Evolutionary conservation across 2,113 vertebrate species (phyloP).

Genomic region (Falco punctatus): DNA sequence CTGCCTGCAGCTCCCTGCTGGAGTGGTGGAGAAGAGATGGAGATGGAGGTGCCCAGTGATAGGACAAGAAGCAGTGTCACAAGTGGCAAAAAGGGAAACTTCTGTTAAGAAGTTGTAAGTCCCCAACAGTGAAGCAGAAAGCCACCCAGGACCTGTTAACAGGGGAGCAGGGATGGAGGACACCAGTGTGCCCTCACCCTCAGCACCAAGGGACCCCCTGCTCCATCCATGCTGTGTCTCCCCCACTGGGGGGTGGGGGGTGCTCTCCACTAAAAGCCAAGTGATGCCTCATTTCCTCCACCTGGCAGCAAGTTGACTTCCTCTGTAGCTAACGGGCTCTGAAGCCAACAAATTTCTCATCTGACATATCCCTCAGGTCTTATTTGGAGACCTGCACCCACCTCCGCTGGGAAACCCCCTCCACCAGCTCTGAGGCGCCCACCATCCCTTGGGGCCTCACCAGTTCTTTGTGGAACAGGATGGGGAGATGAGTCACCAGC

Average conservation of each 20-base stretch:
- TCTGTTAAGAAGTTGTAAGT: neutral
- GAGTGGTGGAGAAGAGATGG: neutral
- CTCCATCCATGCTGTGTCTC: accelerated
- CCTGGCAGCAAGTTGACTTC: neutral
- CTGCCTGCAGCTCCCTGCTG: neutral
- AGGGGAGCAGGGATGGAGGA: neutral
- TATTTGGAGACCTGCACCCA: neutral
- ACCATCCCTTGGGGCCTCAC: neutral
- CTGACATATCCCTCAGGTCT: neutral
- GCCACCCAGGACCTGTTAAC: neutral
- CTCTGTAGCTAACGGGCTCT: neutral
- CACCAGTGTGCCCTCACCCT: neutral
- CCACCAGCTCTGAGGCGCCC: neutral
- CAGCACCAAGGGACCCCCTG: neutral
- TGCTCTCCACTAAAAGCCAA: neutral
- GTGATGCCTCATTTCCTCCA: neutral
- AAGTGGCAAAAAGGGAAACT: neutral
- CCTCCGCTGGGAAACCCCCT: neutral
- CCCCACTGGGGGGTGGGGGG: neutral
- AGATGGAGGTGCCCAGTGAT: neutral
- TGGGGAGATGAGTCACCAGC: neutral
- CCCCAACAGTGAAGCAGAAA: neutral
- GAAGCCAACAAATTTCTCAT: neutral
- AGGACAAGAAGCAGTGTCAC: neutral
- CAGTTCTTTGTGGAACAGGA: neutral